Percentiles rank a stretch among this genome's conserved stretches.
Conservation (phyloP, 2,888 invertebrate genomes). For the Nudaria mundana region DNA sequence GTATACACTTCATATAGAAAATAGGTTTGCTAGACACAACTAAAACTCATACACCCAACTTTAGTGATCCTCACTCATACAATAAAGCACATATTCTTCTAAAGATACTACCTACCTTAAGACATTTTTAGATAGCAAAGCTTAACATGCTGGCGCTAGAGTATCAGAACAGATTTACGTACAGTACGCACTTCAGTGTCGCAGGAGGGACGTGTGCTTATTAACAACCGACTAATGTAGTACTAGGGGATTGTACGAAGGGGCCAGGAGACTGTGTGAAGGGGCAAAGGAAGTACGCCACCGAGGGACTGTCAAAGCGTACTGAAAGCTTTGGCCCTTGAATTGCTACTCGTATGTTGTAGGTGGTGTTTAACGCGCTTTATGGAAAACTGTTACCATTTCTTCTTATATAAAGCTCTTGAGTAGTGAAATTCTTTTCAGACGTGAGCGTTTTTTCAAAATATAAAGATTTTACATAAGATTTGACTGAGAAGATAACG, state of each 20-base stretch:
- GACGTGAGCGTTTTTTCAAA: conserved; percentile 1
- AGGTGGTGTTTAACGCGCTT: conserved; percentile 15
- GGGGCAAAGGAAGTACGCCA: neutral
- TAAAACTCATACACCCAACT: neutral
- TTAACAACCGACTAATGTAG: too few relatives aligned
- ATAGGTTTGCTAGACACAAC: too few relatives aligned
- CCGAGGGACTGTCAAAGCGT: conserved; percentile 25
- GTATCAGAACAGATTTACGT: conserved; percentile 29
- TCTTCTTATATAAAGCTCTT: neutral
- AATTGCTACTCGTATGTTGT: conserved; percentile 14
- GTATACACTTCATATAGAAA: too few relatives aligned
- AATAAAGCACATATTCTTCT: neutral
- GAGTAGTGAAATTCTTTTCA: neutral
- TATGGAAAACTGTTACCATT: conserved; percentile 13
- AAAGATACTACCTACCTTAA: neutral
- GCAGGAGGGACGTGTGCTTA: conserved; percentile 22
- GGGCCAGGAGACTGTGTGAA: neutral
- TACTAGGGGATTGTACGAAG: conserved; percentile 4
- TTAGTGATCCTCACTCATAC: neutral
- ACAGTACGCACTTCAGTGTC: conserved; percentile 13
- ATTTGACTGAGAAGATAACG: too few relatives aligned
- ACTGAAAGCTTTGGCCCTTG: conserved; percentile 18
- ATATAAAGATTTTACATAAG: too few relatives aligned
- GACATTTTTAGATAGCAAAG: conserved; percentile 10
- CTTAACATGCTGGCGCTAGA: conserved; percentile 19